These are phyloP conservation scores for Strigamia transsilvanica DNA, from an alignment of 2,888 invertebrate species.

Conservation along the genomic window DNA sequence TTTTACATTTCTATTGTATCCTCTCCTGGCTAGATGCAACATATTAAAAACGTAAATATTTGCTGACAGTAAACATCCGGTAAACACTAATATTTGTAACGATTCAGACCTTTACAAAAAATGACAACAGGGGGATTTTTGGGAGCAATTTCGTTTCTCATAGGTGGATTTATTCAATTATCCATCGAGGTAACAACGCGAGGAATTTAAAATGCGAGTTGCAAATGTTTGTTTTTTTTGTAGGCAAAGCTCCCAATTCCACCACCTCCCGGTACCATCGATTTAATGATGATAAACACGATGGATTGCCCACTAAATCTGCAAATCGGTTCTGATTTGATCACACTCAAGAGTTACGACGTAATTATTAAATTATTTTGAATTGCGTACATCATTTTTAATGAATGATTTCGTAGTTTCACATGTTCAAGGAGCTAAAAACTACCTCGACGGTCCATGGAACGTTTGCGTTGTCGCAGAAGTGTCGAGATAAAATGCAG, in stretches of 20 bases:
- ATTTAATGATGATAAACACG: background rate
- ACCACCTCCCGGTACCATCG: background rate
- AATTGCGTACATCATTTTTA: background rate
- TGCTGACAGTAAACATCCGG: no score
- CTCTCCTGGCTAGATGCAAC: constrained; percentile 62
- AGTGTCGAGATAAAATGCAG: background rate
- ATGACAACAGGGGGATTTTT: constrained; percentile 68
- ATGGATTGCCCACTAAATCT: background rate
- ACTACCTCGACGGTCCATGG: background rate
- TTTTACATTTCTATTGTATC: constrained; percentile 65
- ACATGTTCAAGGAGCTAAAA: background rate
- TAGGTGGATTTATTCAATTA: constrained; percentile 67
- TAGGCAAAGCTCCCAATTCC: background rate
- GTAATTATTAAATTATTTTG: background rate
- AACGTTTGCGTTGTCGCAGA: background rate
- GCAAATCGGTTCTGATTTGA: background rate
- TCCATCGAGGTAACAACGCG: constrained; percentile 62
- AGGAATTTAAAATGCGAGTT: background rate
- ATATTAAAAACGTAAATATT: constrained; percentile 62
- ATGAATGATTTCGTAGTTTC: background rate
- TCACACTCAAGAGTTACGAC: background rate
- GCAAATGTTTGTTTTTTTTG: background rate
- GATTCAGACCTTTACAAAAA: constrained; percentile 66
- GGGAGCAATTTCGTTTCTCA: constrained; percentile 66
- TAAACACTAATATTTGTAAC: no score